These are phyloP conservation scores for Halesus radiatus DNA, from an alignment of 1,140 invertebrate species.

Conservation along the genomic window DNA sequence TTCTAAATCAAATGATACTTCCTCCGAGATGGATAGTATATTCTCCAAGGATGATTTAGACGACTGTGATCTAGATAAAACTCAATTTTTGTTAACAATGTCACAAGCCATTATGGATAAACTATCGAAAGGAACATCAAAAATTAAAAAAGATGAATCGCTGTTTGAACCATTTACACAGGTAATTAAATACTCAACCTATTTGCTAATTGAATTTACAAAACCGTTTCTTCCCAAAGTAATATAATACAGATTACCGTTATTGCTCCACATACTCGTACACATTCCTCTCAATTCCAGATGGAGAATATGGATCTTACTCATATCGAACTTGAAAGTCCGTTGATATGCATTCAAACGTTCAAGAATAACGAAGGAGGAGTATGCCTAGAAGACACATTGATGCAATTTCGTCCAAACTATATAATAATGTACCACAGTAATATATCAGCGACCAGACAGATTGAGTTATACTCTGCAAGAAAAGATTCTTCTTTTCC, in stretches of 20 bases:
- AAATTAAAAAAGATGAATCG: slow-evolving; percentile 61
- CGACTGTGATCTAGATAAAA: slow-evolving; percentile 70
- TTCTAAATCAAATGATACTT: slow-evolving; percentile 47
- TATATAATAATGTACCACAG: slow-evolving; percentile 94
- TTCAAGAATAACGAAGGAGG: slow-evolving; percentile 81
- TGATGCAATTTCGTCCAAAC: slow-evolving; percentile 80
- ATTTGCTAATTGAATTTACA: too few relatives aligned
- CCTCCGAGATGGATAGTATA: slow-evolving; percentile 47
- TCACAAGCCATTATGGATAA: slow-evolving; percentile 68
- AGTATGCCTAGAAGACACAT: slow-evolving; percentile 76
- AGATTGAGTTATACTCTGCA: slow-evolving; percentile 88
- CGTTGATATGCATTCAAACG: slow-evolving; percentile 81
- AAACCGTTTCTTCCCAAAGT: too few relatives aligned
- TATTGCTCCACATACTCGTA: background rate
- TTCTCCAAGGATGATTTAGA: slow-evolving; percentile 61
- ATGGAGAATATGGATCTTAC: slow-evolving; percentile 77
- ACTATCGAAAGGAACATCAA: slow-evolving; percentile 59
- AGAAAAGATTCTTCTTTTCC: slow-evolving; percentile 75
- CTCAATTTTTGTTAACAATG: slow-evolving; percentile 79
- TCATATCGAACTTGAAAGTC: slow-evolving; percentile 70
- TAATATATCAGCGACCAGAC: slow-evolving; percentile 88
- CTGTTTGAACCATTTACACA: slow-evolving; percentile 79
- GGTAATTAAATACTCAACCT: slow-evolving; percentile 62
- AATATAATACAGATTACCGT: background rate
- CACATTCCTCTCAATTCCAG: slow-evolving; percentile 60